Evolutionary conservation across 2,113 vertebrate species (phyloP).

Genomic region (Hypocryptadius cinnamomeus): DNA sequence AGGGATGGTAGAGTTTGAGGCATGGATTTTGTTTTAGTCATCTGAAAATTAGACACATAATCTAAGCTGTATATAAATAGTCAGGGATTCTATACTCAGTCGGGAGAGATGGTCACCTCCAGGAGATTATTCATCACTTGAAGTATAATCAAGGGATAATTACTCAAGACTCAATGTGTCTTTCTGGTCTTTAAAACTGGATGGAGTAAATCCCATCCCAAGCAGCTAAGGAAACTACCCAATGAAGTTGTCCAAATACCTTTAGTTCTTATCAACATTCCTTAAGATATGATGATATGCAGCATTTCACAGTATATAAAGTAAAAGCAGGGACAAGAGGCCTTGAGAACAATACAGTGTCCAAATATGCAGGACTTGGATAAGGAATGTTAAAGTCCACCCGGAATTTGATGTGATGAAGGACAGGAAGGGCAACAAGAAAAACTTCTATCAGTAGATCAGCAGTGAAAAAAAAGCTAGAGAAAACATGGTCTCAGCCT

Average conservation of each 20-base stretch:
- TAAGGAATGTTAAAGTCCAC: background rate
- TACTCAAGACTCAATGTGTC: background rate
- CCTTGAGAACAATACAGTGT: background rate
- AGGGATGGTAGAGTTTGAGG: background rate
- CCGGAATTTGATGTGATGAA: background rate
- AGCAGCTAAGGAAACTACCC: background rate
- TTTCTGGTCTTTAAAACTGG: background rate
- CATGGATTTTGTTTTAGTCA: background rate
- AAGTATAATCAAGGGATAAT: background rate
- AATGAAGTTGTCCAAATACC: background rate
- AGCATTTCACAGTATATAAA: background rate
- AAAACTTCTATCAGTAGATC: background rate
- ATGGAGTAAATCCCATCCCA: background rate
- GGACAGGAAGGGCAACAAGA: background rate
- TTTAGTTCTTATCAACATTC: background rate
- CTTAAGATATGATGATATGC: background rate
- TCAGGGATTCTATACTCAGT: background rate
- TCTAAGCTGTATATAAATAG: background rate
- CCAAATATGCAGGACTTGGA: background rate
- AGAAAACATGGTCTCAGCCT: background rate
- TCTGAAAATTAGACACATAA: background rate
- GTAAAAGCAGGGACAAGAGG: background rate
- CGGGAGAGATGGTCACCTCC: accelerated
- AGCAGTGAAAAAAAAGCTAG: background rate
- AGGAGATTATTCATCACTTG: background rate